Evolutionary conservation across 2,113 vertebrate species (phyloP).

Genomic region (Rhinichthys klamathensis): DNA sequence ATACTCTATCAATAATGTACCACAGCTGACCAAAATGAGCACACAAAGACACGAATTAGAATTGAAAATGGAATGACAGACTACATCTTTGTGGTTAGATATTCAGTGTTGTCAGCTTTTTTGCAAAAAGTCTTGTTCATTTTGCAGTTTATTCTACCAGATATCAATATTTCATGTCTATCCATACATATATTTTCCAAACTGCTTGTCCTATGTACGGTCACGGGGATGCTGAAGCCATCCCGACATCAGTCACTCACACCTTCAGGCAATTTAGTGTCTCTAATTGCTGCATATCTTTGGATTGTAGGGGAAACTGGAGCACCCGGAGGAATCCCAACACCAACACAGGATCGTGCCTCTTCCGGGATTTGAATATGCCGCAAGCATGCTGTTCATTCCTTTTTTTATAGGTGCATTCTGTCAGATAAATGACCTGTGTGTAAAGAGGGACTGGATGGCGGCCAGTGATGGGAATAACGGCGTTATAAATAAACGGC

Average conservation of each 20-base stretch:
- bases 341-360: background rate
- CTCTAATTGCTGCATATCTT: background rate
- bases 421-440: conserved; percentile 9
- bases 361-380: background rate
- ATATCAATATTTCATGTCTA: background rate
- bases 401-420: conserved; percentile 7
- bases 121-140: background rate
- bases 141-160: background rate
- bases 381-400: background rate
- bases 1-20: conserved; percentile 42
- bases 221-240: background rate
- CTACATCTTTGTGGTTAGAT: background rate
- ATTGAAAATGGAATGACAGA: conserved; percentile 1
- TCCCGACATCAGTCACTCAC: conserved; percentile 5
- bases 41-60: conserved; percentile 2
- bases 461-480: no score
- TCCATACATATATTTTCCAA: background rate
- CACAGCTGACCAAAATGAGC: background rate
- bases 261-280: background rate
- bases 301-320: background rate
- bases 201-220: background rate
- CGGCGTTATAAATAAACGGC: no score
- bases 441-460: conserved; percentile 29
- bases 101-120: conserved; percentile 4
- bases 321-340: background rate